Conservation (phyloP, 2,797 vertebrate genomes). For the Clarias platycephalus region DNA sequence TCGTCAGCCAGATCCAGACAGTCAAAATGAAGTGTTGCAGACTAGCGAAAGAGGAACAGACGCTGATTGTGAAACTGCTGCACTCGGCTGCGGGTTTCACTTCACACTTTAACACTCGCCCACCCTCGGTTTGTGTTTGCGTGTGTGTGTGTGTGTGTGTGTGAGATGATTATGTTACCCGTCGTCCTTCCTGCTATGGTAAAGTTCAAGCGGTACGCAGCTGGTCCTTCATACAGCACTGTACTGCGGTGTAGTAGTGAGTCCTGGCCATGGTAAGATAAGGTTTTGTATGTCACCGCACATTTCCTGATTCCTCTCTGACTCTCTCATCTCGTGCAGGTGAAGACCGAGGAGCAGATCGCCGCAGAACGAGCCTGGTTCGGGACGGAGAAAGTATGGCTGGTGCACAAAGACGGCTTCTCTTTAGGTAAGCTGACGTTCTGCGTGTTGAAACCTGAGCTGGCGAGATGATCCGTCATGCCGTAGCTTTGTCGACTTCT, state of each 20-base stretch:
- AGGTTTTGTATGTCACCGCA: background rate
- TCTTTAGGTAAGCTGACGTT: conserved; percentile 82
- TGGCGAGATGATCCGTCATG: background rate
- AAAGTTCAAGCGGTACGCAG: background rate
- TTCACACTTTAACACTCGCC: conserved; percentile 18
- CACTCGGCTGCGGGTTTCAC: conserved; percentile 27
- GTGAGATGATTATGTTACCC: background rate
- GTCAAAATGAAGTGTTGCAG: background rate
- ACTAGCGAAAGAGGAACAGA: conserved; percentile 29
- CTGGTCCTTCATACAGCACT: background rate
- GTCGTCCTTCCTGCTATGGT: conserved; percentile 6
- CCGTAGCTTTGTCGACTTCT: background rate
- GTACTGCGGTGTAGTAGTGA: background rate
- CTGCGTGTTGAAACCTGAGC: background rate
- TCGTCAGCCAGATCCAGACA: background rate
- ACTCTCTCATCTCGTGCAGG: conserved; percentile 67
- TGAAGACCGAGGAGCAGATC: conserved; percentile 92
- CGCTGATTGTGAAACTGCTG: conserved; percentile 1
- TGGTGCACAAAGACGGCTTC: conserved; percentile 96
- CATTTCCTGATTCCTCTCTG: conserved; percentile 8
- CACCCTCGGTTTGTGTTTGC: background rate
- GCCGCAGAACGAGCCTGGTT: conserved; percentile 89
- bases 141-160: background rate
- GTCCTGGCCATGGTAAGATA: conserved; percentile 14
- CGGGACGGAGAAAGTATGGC: conserved; percentile 93